Percentiles rank a stretch among this genome's conserved stretches.
Conservation (phyloP, 2,888 invertebrate genomes). For the Agriotes lineatus region DNA sequence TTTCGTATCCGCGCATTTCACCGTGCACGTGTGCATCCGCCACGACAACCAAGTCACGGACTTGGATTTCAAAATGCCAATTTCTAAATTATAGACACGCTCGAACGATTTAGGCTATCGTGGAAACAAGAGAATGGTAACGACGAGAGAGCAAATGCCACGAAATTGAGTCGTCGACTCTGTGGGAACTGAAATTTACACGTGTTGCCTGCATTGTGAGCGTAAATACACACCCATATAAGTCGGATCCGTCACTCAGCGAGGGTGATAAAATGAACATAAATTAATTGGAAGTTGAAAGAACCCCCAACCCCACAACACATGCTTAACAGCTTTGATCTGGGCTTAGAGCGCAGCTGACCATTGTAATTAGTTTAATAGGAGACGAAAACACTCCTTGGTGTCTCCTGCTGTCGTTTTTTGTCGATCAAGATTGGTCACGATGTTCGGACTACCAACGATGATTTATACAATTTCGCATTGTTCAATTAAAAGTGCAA, state of each 20-base stretch:
- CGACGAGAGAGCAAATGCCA: slow-evolving; percentile 41
- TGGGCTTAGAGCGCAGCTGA: slow-evolving; percentile 35
- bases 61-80: slow-evolving; percentile 57
- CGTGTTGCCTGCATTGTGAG: slow-evolving; percentile 19
- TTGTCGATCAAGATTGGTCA: too few relatives aligned
- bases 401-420: neutral
- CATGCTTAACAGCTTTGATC: slow-evolving; percentile 40
- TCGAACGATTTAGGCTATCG: slow-evolving; percentile 46
- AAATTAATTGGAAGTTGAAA: slow-evolving; percentile 41
- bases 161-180: slow-evolving; percentile 34
- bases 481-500: too few relatives aligned
- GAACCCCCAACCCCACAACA: slow-evolving; percentile 39
- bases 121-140: slow-evolving; percentile 45
- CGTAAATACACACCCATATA: slow-evolving; percentile 34
- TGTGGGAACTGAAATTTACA: slow-evolving; percentile 37
- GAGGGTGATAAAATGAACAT: slow-evolving; percentile 39
- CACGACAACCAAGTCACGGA: slow-evolving; percentile 53
- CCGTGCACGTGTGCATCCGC: slow-evolving; percentile 58
- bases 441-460: too few relatives aligned
- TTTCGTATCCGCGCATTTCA: slow-evolving; percentile 45
- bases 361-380: slow-evolving; percentile 34
- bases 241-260: slow-evolving; percentile 37
- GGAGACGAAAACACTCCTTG: slow-evolving; percentile 14
- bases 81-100: slow-evolving; percentile 55
- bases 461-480: too few relatives aligned